Evolutionary conservation across 2,888 invertebrate genomes (phyloP).

Genomic region (Dryobota labecula): DNA sequence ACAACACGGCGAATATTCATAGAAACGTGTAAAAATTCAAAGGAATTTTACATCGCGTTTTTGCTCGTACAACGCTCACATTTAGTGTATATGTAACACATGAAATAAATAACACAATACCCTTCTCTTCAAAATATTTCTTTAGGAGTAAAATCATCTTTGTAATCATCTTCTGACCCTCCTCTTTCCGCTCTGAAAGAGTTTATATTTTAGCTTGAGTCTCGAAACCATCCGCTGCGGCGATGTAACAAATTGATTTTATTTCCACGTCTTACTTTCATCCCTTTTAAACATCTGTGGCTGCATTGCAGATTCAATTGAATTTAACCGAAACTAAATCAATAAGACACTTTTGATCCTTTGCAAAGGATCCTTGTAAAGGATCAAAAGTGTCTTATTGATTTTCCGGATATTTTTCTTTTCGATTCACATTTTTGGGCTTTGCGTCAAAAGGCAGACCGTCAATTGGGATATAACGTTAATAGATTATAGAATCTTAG

Average conservation of each 20-base stretch:
- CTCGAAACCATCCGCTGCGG: constrained; percentile 35
- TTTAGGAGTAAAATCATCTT: constrained; percentile 25
- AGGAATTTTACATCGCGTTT: constrained; percentile 55
- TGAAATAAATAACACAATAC: constrained; percentile 35
- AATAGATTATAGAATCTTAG: not conserved
- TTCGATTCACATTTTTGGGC: not conserved
- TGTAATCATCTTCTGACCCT: constrained; percentile 15
- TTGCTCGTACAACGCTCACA: constrained; percentile 38
- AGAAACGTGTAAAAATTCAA: constrained; percentile 65
- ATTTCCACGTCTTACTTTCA: constrained; percentile 47
- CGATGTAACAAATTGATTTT: constrained; percentile 58
- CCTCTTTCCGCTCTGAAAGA: constrained; percentile 31
- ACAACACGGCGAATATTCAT: constrained; percentile 65
- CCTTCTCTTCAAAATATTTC: constrained; percentile 11
- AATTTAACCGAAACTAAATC: constrained; percentile 31
- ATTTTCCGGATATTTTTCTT: not conserved
- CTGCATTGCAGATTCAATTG: constrained; percentile 54
- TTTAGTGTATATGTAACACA: constrained; percentile 29
- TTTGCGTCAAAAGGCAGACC: not conserved
- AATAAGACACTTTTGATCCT: constrained; percentile 17
- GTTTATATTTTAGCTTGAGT: constrained; percentile 43
- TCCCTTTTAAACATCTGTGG: constrained; percentile 39
- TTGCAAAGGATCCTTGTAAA: not conserved
- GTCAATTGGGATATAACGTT: not conserved
- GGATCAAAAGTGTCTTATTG: not conserved